A percentile compares a stretch with the other conserved stretches of the same genome.
Conservation (phyloP, 2,888 invertebrate genomes). For the Bombylius major region DNA sequence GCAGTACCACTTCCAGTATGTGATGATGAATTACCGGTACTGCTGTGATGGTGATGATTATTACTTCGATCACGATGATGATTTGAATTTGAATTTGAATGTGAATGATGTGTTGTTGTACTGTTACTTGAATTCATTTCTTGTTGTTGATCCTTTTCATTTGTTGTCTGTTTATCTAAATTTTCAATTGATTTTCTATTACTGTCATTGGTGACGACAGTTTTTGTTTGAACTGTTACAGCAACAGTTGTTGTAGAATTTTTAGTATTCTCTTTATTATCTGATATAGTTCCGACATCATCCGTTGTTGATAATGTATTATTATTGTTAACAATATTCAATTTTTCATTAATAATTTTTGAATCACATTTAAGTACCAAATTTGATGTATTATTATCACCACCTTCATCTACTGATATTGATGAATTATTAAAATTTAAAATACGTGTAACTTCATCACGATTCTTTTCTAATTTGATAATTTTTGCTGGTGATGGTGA, state of each 20-base stretch:
- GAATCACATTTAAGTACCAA: conserved; percentile 14
- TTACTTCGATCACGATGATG: not conserved
- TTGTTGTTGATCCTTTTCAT: not conserved
- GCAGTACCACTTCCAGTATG: no score
- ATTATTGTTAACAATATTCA: conserved; percentile 3
- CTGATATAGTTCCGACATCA: conserved; percentile 1
- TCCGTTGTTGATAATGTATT: not conserved
- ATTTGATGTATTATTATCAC: conserved; percentile 1
- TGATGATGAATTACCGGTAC: no score
- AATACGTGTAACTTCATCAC: conserved; percentile 31
- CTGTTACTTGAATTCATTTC: no score
- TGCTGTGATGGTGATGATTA: not conserved
- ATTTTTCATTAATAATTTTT: conserved; percentile 5
- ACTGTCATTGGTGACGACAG: no score
- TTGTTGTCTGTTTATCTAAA: not conserved
- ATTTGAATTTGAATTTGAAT: not conserved
- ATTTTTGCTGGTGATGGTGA: conserved; percentile 12
- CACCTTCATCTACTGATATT: no score
- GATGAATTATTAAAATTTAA: conserved; percentile 22
- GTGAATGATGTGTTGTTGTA: not conserved
- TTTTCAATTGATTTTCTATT: not conserved
- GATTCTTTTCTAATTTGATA: conserved; percentile 22
- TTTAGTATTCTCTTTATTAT: conserved; percentile 12
- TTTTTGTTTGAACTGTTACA: not conserved
- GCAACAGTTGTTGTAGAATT: not conserved